phyloP scores from a whole-genome alignment of 2,888 invertebrate species.

The Esperia sulphurella region DNA sequence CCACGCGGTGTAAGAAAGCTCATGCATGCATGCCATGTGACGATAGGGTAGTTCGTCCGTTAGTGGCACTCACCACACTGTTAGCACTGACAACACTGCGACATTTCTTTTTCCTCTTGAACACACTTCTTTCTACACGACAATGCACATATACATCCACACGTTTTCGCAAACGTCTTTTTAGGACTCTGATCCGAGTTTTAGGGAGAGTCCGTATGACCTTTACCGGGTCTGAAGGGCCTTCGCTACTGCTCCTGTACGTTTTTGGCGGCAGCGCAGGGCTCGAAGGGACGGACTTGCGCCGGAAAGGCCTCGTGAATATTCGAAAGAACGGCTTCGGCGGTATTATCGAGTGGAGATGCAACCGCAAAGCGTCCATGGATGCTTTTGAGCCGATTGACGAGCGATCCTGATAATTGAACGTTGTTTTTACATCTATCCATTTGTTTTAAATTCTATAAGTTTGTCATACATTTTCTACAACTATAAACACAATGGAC shows the following conservation, averaged over 20 bases:
- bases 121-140: conserved; percentile 47
- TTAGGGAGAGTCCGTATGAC: conserved; percentile 48
- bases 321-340: conserved; percentile 81
- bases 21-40: conserved; percentile 64
- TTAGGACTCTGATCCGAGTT: conserved; percentile 53
- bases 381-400: conserved; percentile 75
- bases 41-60: conserved; percentile 22
- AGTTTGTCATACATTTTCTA: too few species aligned
- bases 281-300: conserved; percentile 83
- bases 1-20: conserved; percentile 24
- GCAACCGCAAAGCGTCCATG: conserved; percentile 71
- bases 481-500: too few species aligned
- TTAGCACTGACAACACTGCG: conserved; percentile 51
- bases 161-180: conserved; percentile 63
- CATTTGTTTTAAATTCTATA: neutral
- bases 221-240: conserved; percentile 70
- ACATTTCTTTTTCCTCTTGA: conserved; percentile 49
- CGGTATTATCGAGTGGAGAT: conserved; percentile 77
- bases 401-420: conserved; percentile 69
- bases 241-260: conserved; percentile 71
- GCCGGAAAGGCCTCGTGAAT: conserved; percentile 83
- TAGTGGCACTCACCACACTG: conserved; percentile 76
- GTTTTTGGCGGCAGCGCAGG: conserved; percentile 80
- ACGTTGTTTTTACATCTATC: conserved; percentile 11
- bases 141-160: conserved; percentile 72